A percentile compares a stretch with the other conserved stretches of the same genome.
Conservation (phyloP, 2,113 vertebrate species). For the Oncorhynchus tshawytscha region DNA sequence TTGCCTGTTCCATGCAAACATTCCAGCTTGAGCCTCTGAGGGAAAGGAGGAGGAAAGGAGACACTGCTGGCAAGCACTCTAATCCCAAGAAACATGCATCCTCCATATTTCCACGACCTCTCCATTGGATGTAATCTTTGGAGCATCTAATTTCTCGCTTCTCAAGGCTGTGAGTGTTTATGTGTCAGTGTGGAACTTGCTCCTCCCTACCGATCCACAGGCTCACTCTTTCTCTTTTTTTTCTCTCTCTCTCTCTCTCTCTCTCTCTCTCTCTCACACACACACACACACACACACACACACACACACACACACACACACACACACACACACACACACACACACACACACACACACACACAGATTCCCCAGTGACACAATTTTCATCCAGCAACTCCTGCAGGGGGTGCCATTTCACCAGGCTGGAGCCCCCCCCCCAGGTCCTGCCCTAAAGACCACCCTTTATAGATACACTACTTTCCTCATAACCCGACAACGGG, state of each 20-base stretch:
- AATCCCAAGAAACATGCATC: conserved; percentile 32
- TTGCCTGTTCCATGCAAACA: conserved; percentile 21
- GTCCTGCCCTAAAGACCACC: not conserved
- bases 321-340: not conserved
- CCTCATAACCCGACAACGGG: no score
- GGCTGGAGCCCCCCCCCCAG: not conserved
- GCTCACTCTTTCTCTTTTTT: not conserved
- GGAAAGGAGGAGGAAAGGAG: conserved; percentile 21
- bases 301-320: not conserved
- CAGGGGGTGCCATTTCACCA: conserved; percentile 33
- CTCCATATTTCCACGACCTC: not conserved
- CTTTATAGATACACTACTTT: not conserved
- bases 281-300: not conserved
- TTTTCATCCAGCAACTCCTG: conserved; percentile 21
- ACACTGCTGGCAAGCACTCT: conserved; percentile 41
- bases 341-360: not conserved
- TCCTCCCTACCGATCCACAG: not conserved
- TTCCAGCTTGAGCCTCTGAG: conserved; percentile 6
- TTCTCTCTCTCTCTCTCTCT: not conserved
- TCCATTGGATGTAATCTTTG: not conserved
- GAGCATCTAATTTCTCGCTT: not conserved
- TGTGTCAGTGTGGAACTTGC: not conserved
- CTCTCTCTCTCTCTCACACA: not conserved
- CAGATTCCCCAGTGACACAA: not conserved
- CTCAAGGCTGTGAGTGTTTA: conserved; percentile 36